Conservation (phyloP, 2,113 vertebrate species). For the Phyllopteryx taeniolatus region DNA sequence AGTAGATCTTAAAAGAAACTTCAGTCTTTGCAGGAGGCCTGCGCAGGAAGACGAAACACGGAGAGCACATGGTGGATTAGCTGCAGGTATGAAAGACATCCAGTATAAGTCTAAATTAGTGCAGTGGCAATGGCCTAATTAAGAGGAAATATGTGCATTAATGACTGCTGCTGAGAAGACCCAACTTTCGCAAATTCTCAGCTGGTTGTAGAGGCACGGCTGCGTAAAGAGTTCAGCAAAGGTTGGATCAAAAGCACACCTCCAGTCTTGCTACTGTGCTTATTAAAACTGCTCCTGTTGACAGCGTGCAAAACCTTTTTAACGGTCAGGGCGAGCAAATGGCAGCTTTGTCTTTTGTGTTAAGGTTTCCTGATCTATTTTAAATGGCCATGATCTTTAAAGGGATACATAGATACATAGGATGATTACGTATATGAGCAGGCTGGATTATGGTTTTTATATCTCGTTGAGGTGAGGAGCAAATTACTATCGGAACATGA, state of each 20-base stretch:
- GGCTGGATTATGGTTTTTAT: background rate
- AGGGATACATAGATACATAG: background rate
- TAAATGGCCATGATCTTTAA: background rate
- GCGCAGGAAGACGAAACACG: slow-evolving; percentile 7
- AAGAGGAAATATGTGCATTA: slow-evolving; percentile 37
- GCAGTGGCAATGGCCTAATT: slow-evolving; percentile 41
- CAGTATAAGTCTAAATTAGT: slow-evolving; percentile 6
- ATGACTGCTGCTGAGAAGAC: slow-evolving; percentile 37
- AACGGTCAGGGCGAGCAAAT: slow-evolving; percentile 1
- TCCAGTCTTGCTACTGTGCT: slow-evolving; percentile 8
- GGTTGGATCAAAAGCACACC: slow-evolving; percentile 38
- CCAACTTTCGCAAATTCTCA: slow-evolving; percentile 37
- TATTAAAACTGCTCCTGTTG: slow-evolving; percentile 31
- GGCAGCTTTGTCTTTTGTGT: slow-evolving; percentile 13
- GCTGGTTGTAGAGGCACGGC: slow-evolving; percentile 29
- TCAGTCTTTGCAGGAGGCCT: slow-evolving; percentile 12
- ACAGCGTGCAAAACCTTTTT: slow-evolving; percentile 4
- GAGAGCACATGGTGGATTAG: slow-evolving; percentile 20
- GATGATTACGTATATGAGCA: background rate
- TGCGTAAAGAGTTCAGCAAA: slow-evolving; percentile 38
- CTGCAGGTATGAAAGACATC: slow-evolving; percentile 28
- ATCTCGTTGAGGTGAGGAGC: too few relatives aligned
- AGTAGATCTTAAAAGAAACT: slow-evolving; percentile 30
- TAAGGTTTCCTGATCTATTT: slow-evolving; percentile 8
- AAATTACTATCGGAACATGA: too few relatives aligned